Conservation (phyloP, 2,797 vertebrate species). For the Neomorphus geoffroyi region DNA sequence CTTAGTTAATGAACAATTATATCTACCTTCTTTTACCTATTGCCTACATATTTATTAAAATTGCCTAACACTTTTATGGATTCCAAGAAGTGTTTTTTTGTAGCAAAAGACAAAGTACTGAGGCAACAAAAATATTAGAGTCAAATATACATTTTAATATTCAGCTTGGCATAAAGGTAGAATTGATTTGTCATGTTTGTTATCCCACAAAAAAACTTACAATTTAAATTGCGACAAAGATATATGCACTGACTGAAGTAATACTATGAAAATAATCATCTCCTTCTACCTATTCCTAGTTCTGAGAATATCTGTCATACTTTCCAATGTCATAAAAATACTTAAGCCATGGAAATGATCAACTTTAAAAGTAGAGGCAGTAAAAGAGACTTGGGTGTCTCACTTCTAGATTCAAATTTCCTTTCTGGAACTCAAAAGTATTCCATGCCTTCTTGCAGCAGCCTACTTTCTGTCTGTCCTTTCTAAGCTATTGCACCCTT, state of each 20-base stretch:
- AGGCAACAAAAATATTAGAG: background rate
- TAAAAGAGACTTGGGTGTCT: background rate
- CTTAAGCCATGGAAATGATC: background rate
- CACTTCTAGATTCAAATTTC: background rate
- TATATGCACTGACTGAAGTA: background rate
- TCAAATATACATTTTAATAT: background rate
- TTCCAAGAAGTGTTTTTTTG: background rate
- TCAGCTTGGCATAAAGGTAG: background rate
- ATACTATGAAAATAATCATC: background rate
- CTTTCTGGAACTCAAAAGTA: background rate
- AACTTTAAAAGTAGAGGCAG: background rate
- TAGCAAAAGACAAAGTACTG: background rate
- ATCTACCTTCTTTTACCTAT: background rate
- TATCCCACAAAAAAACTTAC: background rate
- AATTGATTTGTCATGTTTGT: background rate
- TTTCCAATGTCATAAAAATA: background rate
- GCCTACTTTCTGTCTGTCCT: background rate
- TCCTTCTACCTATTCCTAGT: background rate
- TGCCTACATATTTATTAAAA: background rate
- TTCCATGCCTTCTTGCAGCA: background rate
- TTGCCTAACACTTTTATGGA: background rate
- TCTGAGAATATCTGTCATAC: background rate
- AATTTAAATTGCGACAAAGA: background rate
- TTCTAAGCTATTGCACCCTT: background rate
- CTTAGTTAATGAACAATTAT: background rate